Conservation (phyloP, 2,797 vertebrate genomes). For the Peromyscus melanophrys region DNA sequence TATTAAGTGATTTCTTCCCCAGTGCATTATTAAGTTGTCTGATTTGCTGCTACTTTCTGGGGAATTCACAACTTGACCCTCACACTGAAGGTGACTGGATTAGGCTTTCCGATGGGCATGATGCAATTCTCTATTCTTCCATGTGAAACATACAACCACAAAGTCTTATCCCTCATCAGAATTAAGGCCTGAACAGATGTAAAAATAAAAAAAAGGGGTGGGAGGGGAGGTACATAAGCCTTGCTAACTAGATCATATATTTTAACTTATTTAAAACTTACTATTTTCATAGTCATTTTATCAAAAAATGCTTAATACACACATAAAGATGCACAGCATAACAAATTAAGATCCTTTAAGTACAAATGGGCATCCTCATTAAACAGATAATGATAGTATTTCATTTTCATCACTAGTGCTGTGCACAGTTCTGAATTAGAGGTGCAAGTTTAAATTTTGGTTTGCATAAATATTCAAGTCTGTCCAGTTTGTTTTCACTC, state of each 20-base stretch:
- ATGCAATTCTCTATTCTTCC: neutral
- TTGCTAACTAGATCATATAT: neutral
- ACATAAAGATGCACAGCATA: neutral
- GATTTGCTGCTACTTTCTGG: slow-evolving; percentile 76
- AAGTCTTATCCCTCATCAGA: neutral
- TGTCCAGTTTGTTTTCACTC: neutral
- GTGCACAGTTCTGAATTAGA: slow-evolving; percentile 34
- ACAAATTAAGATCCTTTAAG: neutral
- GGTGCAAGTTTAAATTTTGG: slow-evolving; percentile 33
- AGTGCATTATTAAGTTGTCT: slow-evolving; percentile 87
- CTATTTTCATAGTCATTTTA: slow-evolving; percentile 31
- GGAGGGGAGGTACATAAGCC: neutral
- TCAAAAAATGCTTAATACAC: neutral
- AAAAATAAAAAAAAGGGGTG: too few relatives aligned
- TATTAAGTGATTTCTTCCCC: slow-evolving; percentile 90
- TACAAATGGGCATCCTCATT: slow-evolving; percentile 36
- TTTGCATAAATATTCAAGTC: slow-evolving; percentile 36
- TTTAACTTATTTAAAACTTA: slow-evolving; percentile 41
- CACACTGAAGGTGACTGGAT: slow-evolving; percentile 67
- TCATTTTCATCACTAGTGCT: slow-evolving; percentile 40
- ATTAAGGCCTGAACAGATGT: neutral
- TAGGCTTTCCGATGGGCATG: neutral
- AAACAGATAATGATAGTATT: slow-evolving; percentile 49
- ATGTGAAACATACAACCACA: neutral
- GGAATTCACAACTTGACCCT: slow-evolving; percentile 80